Percentiles rank a stretch among this genome's conserved stretches.
phyloP scores from a whole-genome alignment of 2,797 vertebrate genomes.

The Cephalopachus bancanus region DNA sequence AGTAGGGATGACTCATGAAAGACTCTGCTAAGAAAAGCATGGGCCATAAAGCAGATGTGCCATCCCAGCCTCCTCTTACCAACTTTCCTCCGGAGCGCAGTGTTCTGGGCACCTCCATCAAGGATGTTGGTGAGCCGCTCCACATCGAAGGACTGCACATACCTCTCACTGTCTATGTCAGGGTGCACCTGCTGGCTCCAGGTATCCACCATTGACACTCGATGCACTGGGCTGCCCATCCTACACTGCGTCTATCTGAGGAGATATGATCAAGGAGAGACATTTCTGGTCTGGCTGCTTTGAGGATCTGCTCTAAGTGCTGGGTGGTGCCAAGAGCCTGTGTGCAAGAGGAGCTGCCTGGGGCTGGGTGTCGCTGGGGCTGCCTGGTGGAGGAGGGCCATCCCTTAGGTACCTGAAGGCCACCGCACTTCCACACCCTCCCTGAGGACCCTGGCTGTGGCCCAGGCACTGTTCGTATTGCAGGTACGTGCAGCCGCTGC shows the following conservation, averaged over 20 bases:
- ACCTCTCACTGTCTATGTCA: conserved; percentile 86
- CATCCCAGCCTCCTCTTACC: conserved; percentile 84
- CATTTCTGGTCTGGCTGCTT: background rate
- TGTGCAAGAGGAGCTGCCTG: background rate
- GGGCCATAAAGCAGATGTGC: background rate
- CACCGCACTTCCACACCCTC: rapidly evolving
- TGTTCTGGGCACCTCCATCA: conserved; percentile 83
- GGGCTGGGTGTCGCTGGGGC: background rate
- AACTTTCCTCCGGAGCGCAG: conserved; percentile 83
- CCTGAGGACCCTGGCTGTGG: background rate
- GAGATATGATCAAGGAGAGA: background rate
- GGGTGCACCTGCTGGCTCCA: conserved; percentile 82
- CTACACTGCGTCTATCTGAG: background rate
- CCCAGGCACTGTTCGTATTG: background rate
- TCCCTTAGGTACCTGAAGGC: background rate
- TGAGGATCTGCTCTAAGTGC: background rate
- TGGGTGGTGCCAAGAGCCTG: background rate
- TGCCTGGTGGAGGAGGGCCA: background rate
- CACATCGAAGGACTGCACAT: conserved; percentile 82
- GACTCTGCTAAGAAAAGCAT: background rate
- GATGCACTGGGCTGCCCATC: conserved; percentile 83
- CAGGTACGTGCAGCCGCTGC: rapidly evolving
- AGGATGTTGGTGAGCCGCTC: conserved; percentile 88
- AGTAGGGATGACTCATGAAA: background rate
- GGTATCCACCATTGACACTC: conserved; percentile 10